Base-by-base conservation (phyloP, 2,888 invertebrate species). In the Epinotia demarniana region DNA sequence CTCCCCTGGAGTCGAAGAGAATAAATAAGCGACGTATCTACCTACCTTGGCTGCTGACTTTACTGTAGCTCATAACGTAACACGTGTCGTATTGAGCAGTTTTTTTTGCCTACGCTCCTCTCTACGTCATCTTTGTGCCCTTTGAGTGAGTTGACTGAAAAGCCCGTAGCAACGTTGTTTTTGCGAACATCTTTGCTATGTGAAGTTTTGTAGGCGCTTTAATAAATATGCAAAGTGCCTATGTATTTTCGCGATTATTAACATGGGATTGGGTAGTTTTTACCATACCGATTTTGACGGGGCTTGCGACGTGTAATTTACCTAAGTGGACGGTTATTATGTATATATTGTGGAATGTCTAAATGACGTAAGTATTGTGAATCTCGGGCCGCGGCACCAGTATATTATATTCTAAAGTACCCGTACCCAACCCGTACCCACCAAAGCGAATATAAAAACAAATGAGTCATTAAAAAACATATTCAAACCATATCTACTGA, bases 81-180 rank as follows among this genome's bases (percentile, higher is more conserved):
- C 19, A n/a, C 53, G n/a, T 53, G 13, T 71, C 62, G 62, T 62
- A 39, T 53, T 18, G 49, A 23, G 19, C 18, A 19, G 19, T 18
- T 73, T 73, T 71, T 64, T 72, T 53, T 58, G 49, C 66, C 49
- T 33, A 66, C 64, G 27, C 16, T 66, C 53, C n/a, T 53, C n/a
- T 8, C 8, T n/a, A n/a, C 6, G 8, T 53, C 57, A 60, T 57
- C 61, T 61, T 61, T 53, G 61, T 46, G n/a, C 70, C 61, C 61
- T 70, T 61, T 61, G n/a, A 13, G 49, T 9, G 4, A 6, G 49
- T 18, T 19, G 18, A 11, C 19, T 12, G 27, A 19, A 55, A 39
- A 1, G 16, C 19, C 16, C 16, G 19, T 19, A 55, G 69, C 69
- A 69, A 58, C 23, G 43, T 5, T 12, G 27, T 53, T 53, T n/a